Conservation (phyloP, 1,140 invertebrate genomes). For the Aphaenogaster rudis region DNA sequence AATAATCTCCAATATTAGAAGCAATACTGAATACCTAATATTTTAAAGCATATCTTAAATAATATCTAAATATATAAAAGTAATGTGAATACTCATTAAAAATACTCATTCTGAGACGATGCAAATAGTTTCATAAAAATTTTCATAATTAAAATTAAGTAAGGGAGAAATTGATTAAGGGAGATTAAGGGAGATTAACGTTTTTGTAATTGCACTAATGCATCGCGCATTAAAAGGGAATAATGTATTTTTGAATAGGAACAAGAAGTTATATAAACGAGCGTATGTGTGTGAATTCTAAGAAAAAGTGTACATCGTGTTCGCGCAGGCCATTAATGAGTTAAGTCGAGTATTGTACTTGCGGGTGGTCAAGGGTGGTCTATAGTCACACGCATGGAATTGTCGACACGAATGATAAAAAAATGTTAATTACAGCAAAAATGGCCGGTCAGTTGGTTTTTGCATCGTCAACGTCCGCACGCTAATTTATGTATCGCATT, state of each 20-base stretch:
- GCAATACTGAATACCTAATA: not conserved
- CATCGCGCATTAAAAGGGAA: not conserved
- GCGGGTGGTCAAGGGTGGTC: not conserved
- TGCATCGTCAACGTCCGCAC: slow-evolving; percentile 11
- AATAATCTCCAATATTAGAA: not conserved
- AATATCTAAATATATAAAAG: not conserved
- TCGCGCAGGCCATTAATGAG: not conserved
- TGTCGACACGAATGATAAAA: slow-evolving; percentile 53
- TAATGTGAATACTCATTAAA: not conserved
- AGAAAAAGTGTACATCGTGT: not conserved
- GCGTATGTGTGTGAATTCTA: not conserved
- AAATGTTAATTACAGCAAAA: slow-evolving; percentile 62
- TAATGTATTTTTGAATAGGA: not conserved
- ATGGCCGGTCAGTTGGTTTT: slow-evolving; percentile 19
- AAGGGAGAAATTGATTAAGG: not conserved
- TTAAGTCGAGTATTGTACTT: not conserved
- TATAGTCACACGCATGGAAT: slow-evolving; percentile 43
- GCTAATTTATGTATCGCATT: slow-evolving; percentile 28
- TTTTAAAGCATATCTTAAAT: not conserved
- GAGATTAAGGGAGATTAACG: not conserved
- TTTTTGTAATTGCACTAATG: not conserved
- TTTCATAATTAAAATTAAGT: no score
- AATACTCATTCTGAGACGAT: not conserved
- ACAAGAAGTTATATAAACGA: not conserved
- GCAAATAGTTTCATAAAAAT: not conserved